A percentile compares a stretch with the other conserved stretches of the same genome.
Evolutionary conservation across 2,888 invertebrate species (phyloP).

Genomic region (Sacculina carcini): DNA sequence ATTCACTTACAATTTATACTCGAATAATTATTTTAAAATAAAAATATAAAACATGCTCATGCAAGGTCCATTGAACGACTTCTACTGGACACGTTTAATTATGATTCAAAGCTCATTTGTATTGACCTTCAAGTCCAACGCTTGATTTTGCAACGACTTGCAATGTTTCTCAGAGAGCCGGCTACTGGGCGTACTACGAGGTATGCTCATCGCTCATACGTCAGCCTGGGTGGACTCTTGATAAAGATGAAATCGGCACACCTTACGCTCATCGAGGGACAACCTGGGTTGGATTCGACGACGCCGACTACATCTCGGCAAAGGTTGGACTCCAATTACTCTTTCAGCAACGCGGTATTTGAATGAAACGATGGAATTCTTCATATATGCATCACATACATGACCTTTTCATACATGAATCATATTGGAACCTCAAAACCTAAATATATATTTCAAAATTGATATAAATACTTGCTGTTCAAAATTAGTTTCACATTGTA

Average conservation of each 20-base stretch:
- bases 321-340: constrained; percentile 36
- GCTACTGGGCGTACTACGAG: constrained; percentile 44
- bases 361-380: no score
- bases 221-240: constrained; percentile 30
- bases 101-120: no score
- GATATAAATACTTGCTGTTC: background rate
- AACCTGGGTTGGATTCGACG: constrained; percentile 78
- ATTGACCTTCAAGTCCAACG: no score
- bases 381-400: no score
- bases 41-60: no score
- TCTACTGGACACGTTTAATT: no score
- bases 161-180: constrained; percentile 31
- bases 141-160: no score
- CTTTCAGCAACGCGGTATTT: no score
- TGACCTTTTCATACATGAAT: background rate
- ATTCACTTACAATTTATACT: no score
- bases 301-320: constrained; percentile 39
- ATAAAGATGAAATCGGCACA: constrained; percentile 32
- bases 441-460: background rate
- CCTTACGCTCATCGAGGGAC: constrained; percentile 50
- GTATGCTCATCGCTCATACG: constrained; percentile 28
- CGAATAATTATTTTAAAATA: no score
- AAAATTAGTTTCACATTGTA: no score
- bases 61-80: no score
- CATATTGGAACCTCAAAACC: background rate